Evolutionary conservation across 2,888 invertebrate species (phyloP).

Genomic region (Ceriagrion tenellum): DNA sequence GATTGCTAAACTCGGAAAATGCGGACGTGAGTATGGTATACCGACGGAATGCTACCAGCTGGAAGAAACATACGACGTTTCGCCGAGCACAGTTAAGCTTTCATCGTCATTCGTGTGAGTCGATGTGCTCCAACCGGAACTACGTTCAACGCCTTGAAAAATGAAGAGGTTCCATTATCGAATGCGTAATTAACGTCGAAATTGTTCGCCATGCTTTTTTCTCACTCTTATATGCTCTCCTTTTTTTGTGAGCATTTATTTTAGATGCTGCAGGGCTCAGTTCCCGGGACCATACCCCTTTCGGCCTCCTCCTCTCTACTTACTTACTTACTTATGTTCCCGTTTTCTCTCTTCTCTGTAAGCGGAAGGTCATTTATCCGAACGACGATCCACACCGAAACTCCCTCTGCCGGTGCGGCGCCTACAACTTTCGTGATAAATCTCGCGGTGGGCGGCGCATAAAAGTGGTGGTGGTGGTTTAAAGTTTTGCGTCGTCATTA

Average conservation of each 20-base stretch:
- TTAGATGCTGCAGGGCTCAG: background rate
- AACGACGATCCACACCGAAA: background rate
- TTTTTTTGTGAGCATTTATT: background rate
- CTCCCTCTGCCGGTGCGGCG: background rate
- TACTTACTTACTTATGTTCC: background rate
- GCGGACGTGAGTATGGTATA: too few relatives aligned
- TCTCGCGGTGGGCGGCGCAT: background rate
- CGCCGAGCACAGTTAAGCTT: too few relatives aligned
- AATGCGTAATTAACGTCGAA: background rate
- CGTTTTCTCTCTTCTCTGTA: background rate
- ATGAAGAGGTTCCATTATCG: background rate
- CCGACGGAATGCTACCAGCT: too few relatives aligned
- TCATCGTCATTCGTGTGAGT: too few relatives aligned
- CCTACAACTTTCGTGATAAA: conserved; percentile 26
- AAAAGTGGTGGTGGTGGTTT: background rate
- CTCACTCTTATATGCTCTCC: background rate
- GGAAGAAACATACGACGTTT: too few relatives aligned
- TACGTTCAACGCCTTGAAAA: too few relatives aligned
- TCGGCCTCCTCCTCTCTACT: background rate
- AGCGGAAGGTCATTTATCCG: conserved; percentile 19
- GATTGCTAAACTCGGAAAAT: too few relatives aligned
- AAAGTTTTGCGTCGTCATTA: conserved; percentile 26
- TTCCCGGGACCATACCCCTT: background rate
- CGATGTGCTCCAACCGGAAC: too few relatives aligned
- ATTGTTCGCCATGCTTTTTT: background rate